phyloP scores from a whole-genome alignment of 2,797 vertebrate species.

The Clamator glandarius region DNA sequence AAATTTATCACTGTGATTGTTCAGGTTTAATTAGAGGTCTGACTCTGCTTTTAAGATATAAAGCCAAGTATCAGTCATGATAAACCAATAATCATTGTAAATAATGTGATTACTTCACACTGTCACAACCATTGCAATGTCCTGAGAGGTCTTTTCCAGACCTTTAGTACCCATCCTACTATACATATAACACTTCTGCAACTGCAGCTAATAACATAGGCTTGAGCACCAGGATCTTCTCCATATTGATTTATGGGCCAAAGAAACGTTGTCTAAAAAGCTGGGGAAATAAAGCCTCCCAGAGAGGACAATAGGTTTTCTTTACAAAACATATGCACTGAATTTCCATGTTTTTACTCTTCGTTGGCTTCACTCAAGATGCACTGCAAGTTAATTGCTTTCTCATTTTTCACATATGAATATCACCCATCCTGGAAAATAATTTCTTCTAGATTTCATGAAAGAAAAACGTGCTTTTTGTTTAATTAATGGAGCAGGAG shows the following conservation, averaged over 20 bases:
- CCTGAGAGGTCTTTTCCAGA: background rate
- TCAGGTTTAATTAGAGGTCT: conserved; percentile 26
- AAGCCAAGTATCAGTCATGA: conserved; percentile 29
- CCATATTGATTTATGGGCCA: conserved; percentile 49
- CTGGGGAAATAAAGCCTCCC: conserved; percentile 49
- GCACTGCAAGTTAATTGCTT: background rate
- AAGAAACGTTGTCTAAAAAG: background rate
- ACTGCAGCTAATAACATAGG: background rate
- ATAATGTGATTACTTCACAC: conserved; percentile 7
- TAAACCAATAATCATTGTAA: conserved; percentile 32
- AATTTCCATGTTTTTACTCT: conserved; percentile 45
- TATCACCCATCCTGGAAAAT: background rate
- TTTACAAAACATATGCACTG: conserved; percentile 56
- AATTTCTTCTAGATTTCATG: background rate
- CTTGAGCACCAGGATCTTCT: conserved; percentile 13
- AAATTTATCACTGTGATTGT: conserved; percentile 20
- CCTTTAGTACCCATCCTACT: background rate
- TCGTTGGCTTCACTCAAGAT: background rate
- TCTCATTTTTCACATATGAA: background rate
- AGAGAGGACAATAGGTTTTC: conserved; percentile 60
- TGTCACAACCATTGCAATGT: background rate
- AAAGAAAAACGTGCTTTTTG: background rate
- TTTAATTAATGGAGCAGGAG: background rate
- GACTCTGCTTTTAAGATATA: conserved; percentile 7
- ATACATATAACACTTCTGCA: background rate